Conservation (phyloP, 2,113 vertebrate genomes). For the Anser brachyrhynchus region DNA sequence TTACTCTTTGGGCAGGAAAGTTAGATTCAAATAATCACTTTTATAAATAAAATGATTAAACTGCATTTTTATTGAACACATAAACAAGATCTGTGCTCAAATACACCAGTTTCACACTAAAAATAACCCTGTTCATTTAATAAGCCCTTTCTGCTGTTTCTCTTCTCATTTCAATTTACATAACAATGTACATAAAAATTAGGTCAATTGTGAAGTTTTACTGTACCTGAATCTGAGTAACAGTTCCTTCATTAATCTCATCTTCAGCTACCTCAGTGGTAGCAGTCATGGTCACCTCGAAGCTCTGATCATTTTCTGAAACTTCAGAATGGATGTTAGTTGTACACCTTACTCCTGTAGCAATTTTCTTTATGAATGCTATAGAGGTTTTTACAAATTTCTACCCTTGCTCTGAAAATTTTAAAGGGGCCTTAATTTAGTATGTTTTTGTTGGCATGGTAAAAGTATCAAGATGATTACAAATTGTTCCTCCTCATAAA, state of each 20-base stretch:
- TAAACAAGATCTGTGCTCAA: not conserved
- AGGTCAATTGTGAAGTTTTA: not conserved
- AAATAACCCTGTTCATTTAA: not conserved
- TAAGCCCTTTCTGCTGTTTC: not conserved
- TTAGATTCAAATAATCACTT: not conserved
- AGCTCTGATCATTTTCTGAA: conserved; percentile 92
- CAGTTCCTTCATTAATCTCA: conserved; percentile 86
- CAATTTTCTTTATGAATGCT: not conserved
- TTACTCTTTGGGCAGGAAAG: not conserved
- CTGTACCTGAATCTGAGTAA: conserved; percentile 91
- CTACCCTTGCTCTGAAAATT: not conserved
- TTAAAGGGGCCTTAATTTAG: not conserved
- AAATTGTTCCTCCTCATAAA: not conserved
- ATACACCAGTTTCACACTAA: not conserved
- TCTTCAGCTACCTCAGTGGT: conserved; percentile 87
- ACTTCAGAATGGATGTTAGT: conserved; percentile 74
- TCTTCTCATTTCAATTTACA: not conserved
- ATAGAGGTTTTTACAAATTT: not conserved
- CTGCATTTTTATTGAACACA: not conserved
- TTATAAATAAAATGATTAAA: not conserved
- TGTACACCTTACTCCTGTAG: not conserved
- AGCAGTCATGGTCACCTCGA: conserved; percentile 98
- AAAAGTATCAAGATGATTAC: not conserved
- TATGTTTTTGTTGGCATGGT: not conserved
- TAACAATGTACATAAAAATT: not conserved